phyloP scores from a whole-genome alignment of 1,140 invertebrate species.

The Uloborus diversus region DNA sequence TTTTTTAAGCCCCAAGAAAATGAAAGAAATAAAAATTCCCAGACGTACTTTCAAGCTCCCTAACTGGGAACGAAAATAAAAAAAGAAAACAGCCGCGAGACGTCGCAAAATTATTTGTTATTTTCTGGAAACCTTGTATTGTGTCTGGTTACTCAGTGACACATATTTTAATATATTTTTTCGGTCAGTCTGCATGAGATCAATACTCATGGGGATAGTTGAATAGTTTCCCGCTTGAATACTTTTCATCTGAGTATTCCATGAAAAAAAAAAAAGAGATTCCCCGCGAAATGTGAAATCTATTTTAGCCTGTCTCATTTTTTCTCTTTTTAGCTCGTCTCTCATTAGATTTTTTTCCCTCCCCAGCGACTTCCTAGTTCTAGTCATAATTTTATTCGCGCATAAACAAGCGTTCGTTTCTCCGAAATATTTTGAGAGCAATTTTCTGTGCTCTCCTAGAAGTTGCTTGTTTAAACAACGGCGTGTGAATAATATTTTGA shows the following conservation, averaged over 20 bases:
- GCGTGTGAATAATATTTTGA: too few relatives aligned
- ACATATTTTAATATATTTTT: too few relatives aligned
- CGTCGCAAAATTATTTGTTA: not conserved
- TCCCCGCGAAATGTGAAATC: not conserved
- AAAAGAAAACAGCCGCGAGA: not conserved
- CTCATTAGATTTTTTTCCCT: too few relatives aligned
- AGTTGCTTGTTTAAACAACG: too few relatives aligned
- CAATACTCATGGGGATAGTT: not conserved
- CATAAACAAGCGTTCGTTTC: too few relatives aligned
- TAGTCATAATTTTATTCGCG: too few relatives aligned
- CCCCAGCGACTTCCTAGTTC: too few relatives aligned
- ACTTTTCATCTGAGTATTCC: not conserved
- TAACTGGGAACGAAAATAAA: not conserved
- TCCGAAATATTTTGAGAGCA: too few relatives aligned
- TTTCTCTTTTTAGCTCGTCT: not conserved
- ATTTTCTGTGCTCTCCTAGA: too few relatives aligned
- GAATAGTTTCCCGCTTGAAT: not conserved
- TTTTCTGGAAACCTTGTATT: not conserved
- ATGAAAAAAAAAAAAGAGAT: not conserved
- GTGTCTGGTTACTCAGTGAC: not conserved
- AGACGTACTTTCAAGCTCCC: not conserved
- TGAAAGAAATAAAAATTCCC: not conserved
- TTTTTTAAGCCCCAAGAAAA: not conserved
- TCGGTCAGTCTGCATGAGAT: too few relatives aligned
- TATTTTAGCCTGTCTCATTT: not conserved